These are phyloP conservation scores for Helicorthomorpha holstii DNA, from an alignment of 1,140 invertebrate species.

Conservation along the genomic window DNA sequence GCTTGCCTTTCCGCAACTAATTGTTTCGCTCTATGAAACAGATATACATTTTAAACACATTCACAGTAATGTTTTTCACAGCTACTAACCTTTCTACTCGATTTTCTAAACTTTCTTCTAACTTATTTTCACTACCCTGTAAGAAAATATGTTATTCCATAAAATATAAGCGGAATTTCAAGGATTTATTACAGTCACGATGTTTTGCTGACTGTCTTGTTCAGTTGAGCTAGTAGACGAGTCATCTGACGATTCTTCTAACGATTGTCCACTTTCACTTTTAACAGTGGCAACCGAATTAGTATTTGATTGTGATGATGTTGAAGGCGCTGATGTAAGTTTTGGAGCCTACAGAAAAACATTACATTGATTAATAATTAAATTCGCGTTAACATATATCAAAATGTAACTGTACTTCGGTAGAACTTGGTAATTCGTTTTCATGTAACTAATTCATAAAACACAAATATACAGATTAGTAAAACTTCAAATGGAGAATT, in stretches of 20 bases:
- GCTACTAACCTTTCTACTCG: background rate
- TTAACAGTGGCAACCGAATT: background rate
- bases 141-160: background rate
- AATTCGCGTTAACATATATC: conserved; percentile 1
- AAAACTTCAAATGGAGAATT: conserved; percentile 7
- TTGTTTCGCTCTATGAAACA: conserved; percentile 16
- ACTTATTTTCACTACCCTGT: background rate
- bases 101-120: background rate
- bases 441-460: background rate
- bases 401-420: conserved; percentile 12
- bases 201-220: too few relatives aligned
- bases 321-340: background rate
- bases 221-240: too few relatives aligned
- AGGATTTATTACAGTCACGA: background rate
- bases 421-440: background rate
- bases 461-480: conserved; percentile 6
- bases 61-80: background rate
- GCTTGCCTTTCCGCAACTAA: conserved; percentile 22
- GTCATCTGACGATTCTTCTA: background rate
- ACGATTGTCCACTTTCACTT: background rate
- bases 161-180: background rate
- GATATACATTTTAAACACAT: background rate
- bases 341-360: background rate
- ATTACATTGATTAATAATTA: background rate
- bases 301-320: too few relatives aligned